A percentile compares a stretch with the other conserved stretches of the same genome.
These are phyloP conservation scores for Climacteris rufus DNA, from an alignment of 2,113 vertebrate genomes.

Conservation along the genomic window DNA sequence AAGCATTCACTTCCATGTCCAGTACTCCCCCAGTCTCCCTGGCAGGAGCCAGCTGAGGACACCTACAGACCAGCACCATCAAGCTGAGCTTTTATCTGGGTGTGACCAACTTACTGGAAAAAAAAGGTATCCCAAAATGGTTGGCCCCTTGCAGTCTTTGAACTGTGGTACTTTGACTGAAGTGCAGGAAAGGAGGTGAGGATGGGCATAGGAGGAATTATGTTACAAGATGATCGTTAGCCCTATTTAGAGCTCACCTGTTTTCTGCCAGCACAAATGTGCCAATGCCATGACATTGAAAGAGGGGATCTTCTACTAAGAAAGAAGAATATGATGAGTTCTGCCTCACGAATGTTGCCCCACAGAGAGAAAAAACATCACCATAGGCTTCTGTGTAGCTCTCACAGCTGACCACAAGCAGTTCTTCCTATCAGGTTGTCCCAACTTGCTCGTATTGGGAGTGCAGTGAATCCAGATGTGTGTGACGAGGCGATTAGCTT, in stretches of 20 bases:
- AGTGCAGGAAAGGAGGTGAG: not conserved
- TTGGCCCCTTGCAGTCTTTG: not conserved
- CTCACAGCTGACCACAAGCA: not conserved
- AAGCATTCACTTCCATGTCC: not conserved
- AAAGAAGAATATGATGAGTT: not conserved
- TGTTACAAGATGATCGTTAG: rapidly evolving
- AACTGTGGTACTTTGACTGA: not conserved
- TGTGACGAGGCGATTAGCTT: not conserved
- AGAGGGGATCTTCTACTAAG: not conserved
- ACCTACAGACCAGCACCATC: not conserved
- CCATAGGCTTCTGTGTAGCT: not conserved
- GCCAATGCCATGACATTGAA: not conserved
- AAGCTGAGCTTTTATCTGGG: not conserved
- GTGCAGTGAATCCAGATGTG: not conserved
- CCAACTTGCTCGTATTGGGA: not conserved
- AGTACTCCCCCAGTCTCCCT: not conserved
- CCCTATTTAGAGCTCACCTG: not conserved
- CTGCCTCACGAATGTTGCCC: not conserved
- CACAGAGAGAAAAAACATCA: not conserved
- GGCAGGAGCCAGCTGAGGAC: not conserved
- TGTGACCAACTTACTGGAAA: not conserved
- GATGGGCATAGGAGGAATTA: not conserved
- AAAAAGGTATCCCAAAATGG: not conserved
- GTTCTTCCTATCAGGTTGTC: not conserved
- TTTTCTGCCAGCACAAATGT: not conserved